A percentile compares a stretch with the other conserved stretches of the same genome.
Conservation (phyloP, 2,113 vertebrate genomes). For the Rana temporaria region DNA sequence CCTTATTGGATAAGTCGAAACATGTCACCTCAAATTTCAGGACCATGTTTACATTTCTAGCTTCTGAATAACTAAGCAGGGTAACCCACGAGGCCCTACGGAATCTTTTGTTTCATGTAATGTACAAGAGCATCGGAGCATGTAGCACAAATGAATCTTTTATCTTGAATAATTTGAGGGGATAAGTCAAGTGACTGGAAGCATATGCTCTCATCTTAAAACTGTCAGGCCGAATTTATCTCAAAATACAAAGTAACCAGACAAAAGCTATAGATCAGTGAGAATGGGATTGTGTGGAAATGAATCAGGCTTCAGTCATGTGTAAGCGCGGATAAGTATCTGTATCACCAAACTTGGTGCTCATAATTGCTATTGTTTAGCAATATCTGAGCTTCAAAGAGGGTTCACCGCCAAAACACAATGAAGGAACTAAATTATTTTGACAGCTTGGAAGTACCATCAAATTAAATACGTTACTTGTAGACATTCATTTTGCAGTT, state of each 20-base stretch:
- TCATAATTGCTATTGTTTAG: conserved; percentile 47
- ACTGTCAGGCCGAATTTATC: conserved; percentile 53
- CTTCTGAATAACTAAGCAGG: neutral
- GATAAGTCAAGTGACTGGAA: conserved; percentile 41
- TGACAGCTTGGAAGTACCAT: neutral
- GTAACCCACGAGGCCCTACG: neutral
- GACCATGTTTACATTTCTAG: neutral
- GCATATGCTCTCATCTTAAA: conserved; percentile 43
- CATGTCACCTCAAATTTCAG: conserved; percentile 10
- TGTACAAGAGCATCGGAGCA: conserved; percentile 1
- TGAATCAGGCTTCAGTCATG: conserved; percentile 18
- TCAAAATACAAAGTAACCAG: conserved; percentile 35
- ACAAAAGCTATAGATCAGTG: conserved; percentile 35
- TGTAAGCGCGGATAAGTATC: conserved; percentile 45
- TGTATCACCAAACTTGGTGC: conserved; percentile 27
- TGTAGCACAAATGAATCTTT: conserved; percentile 33
- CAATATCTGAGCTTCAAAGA: conserved; percentile 9
- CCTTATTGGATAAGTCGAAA: too few relatives aligned
- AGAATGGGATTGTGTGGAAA: conserved; percentile 7
- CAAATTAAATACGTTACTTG: neutral
- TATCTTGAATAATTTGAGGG: conserved; percentile 48
- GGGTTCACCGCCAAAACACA: conserved; percentile 19
- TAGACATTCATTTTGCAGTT: neutral
- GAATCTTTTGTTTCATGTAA: conserved; percentile 31
- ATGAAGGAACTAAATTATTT: neutral